Percentiles rank a stretch among this genome's conserved stretches.
phyloP scores from a whole-genome alignment of 2,797 vertebrate species.

The Argya squamiceps region DNA sequence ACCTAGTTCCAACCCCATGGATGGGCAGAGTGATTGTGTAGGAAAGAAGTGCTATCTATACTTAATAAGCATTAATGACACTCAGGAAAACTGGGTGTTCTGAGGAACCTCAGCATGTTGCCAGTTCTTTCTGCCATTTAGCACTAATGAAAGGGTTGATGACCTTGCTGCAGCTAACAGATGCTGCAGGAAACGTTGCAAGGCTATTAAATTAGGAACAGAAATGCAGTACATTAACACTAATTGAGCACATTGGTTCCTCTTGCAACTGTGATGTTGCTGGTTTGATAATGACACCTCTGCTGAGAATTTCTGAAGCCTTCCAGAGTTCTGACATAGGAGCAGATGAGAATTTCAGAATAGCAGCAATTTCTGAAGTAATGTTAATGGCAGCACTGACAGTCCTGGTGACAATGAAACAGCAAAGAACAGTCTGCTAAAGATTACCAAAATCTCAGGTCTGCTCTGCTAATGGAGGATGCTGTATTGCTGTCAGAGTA shows the following conservation, averaged over 20 bases:
- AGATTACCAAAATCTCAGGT: neutral
- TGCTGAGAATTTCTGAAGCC: neutral
- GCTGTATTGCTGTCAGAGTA: neutral
- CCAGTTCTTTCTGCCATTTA: neutral
- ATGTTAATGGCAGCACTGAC: neutral
- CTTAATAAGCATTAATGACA: neutral
- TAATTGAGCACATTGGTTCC: conserved; percentile 16
- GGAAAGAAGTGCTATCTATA: neutral
- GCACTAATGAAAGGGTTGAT: neutral
- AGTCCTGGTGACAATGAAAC: neutral
- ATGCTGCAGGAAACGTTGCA: conserved; percentile 30
- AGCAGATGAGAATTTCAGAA: neutral
- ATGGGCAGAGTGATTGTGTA: neutral
- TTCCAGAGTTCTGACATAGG: neutral
- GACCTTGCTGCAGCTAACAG: conserved; percentile 13
- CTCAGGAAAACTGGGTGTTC: neutral
- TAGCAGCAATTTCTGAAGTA: neutral
- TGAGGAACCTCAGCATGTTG: neutral
- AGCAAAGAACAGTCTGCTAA: neutral
- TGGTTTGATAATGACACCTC: neutral
- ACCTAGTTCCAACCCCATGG: fast-evolving
- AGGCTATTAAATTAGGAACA: neutral
- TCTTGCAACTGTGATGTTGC: neutral
- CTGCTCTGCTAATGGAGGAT: fast-evolving
- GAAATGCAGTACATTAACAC: neutral